A percentile compares a stretch with the other conserved stretches of the same genome.
phyloP scores from a whole-genome alignment of 2,888 invertebrate species.

The Ashinkailepas kermadecensis region DNA sequence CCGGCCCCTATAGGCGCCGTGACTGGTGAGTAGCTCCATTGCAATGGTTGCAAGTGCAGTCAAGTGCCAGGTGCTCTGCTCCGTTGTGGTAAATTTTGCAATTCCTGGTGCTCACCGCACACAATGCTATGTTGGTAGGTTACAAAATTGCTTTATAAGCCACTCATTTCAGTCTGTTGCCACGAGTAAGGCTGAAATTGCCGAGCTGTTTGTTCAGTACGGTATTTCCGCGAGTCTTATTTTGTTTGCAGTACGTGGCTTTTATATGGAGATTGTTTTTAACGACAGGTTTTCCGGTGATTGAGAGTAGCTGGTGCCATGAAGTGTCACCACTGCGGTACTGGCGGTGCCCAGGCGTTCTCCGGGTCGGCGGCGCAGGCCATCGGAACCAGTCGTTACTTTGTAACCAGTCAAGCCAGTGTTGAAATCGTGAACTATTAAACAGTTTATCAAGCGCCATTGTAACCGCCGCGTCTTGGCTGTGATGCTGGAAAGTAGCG shows the following conservation, averaged over 20 bases:
- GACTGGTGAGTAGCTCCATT: not conserved
- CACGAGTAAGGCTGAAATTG: not conserved
- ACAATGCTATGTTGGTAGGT: not conserved
- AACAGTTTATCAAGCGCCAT: not conserved
- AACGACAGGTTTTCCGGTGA: not conserved
- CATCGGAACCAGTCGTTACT: not conserved
- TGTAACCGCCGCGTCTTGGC: too few relatives aligned
- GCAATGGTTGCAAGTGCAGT: not conserved
- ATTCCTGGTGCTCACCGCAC: not conserved
- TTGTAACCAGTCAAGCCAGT: not conserved
- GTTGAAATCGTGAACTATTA: constrained; percentile 2
- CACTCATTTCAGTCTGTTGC: not conserved
- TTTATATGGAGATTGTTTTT: not conserved
- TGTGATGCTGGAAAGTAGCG: too few relatives aligned
- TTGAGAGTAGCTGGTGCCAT: too few relatives aligned
- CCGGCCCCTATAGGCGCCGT: not conserved
- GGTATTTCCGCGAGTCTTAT: not conserved
- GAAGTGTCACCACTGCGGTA: not conserved
- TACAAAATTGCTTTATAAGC: not conserved
- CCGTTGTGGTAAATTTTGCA: not conserved
- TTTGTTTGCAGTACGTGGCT: not conserved
- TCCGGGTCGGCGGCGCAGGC: not conserved
- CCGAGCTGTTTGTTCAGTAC: not conserved
- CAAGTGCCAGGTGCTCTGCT: not conserved
- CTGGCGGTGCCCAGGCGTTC: not conserved